A percentile compares a stretch with the other conserved stretches of the same genome.
phyloP scores from a whole-genome alignment of 2,113 vertebrate genomes.

The Platycercus adscitus region DNA sequence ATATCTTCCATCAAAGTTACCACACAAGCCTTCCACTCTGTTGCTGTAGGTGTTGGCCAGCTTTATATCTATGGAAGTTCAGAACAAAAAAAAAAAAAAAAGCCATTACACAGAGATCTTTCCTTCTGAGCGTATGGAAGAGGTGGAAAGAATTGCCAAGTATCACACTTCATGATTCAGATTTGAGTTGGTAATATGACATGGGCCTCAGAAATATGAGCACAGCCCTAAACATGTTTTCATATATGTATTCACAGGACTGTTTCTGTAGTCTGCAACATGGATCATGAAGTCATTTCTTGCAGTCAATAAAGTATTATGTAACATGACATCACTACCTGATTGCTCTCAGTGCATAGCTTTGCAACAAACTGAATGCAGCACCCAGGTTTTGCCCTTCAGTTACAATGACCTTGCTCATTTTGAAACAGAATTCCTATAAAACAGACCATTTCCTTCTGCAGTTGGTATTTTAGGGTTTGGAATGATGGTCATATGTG shows the following conservation, averaged over 20 bases:
- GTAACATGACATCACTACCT: neutral
- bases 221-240: neutral
- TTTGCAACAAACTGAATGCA: neutral
- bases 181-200: neutral
- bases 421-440: neutral
- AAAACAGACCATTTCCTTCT: neutral
- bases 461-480: neutral
- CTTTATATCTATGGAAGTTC: slow-evolving; percentile 73
- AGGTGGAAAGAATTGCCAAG: neutral
- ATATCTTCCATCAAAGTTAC: slow-evolving; percentile 78
- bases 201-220: neutral
- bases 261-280: neutral
- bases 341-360: neutral
- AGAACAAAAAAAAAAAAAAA: neutral
- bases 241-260: neutral
- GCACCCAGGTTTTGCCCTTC: neutral
- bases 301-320: neutral
- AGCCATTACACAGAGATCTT: neutral
- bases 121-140: neutral
- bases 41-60: slow-evolving; percentile 74
- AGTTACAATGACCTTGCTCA: neutral
- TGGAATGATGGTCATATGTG: neutral
- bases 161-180: neutral
- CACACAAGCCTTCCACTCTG: slow-evolving; percentile 82
- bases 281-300: neutral